Conservation (phyloP, 2,888 invertebrate species). For the Gerris lacustris region DNA sequence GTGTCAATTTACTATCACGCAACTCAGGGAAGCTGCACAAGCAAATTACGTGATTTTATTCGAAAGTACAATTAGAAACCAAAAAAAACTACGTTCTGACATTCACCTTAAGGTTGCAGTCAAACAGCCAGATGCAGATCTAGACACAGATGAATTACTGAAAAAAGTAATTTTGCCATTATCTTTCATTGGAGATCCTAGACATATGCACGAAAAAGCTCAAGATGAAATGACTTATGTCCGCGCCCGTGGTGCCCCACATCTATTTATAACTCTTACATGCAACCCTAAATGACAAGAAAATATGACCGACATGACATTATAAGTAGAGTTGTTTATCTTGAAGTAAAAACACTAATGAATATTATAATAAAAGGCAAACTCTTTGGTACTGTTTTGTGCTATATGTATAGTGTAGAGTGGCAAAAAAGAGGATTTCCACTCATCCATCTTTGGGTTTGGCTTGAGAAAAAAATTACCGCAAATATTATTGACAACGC, state of each 20-base stretch:
- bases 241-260: too few species aligned
- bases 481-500: too few species aligned
- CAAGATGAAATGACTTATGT: too few species aligned
- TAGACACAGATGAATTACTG: conserved; percentile 18
- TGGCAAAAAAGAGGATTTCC: conserved; percentile 12
- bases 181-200: too few species aligned
- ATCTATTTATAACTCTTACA: too few species aligned
- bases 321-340: conserved; percentile 14
- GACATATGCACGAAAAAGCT: too few species aligned
- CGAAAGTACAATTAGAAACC: too few species aligned
- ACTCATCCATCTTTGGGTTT: background rate
- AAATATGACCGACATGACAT: conserved; percentile 30
- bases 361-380: conserved; percentile 14
- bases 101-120: conserved; percentile 33
- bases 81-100: conserved; percentile 32
- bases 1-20: too few species aligned
- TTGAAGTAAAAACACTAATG: conserved; percentile 13
- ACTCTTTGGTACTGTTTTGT: conserved; percentile 21
- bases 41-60: too few species aligned
- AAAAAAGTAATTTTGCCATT: conserved; percentile 14
- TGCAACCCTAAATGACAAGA: conserved; percentile 20
- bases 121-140: conserved; percentile 27
- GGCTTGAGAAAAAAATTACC: conserved; percentile 10
- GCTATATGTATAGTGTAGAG: conserved; percentile 27
- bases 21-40: too few species aligned